These are phyloP conservation scores for Cataglyphis albicans DNA, from an alignment of 2,888 invertebrate species.

Conservation along the genomic window DNA sequence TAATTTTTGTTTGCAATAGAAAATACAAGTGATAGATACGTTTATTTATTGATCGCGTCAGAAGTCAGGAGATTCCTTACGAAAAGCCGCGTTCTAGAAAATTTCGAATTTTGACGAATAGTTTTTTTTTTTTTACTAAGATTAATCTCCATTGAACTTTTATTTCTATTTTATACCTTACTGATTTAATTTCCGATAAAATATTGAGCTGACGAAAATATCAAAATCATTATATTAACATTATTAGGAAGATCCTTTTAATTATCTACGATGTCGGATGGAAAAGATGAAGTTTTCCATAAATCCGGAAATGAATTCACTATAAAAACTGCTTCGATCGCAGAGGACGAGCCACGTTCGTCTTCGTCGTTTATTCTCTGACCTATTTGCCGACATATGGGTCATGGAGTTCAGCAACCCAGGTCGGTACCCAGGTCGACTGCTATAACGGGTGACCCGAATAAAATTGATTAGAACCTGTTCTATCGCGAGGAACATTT, in stretches of 20 bases:
- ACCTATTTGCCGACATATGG: constrained; percentile 81
- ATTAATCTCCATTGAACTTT: background rate
- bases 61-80: background rate
- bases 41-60: background rate
- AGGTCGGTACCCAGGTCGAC: constrained; percentile 61
- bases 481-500: background rate
- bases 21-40: background rate
- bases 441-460: constrained; percentile 70
- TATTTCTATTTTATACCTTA: constrained; percentile 19
- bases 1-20: background rate
- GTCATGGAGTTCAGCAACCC: constrained; percentile 82
- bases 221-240: background rate
- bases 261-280: background rate
- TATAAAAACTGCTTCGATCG: constrained; percentile 3
- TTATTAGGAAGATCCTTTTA: background rate
- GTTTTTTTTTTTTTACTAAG: background rate
- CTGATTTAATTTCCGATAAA: background rate
- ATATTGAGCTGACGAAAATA: background rate
- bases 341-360: constrained; percentile 66
- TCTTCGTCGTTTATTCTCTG: constrained; percentile 77
- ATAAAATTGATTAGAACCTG: constrained; percentile 56
- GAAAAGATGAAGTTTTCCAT: constrained; percentile 1
- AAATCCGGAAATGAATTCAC: background rate
- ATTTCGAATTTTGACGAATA: background rate
- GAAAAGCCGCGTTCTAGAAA: background rate